Conservation (phyloP, 2,113 vertebrate genomes). For the Ctenodactylus gundi region DNA sequence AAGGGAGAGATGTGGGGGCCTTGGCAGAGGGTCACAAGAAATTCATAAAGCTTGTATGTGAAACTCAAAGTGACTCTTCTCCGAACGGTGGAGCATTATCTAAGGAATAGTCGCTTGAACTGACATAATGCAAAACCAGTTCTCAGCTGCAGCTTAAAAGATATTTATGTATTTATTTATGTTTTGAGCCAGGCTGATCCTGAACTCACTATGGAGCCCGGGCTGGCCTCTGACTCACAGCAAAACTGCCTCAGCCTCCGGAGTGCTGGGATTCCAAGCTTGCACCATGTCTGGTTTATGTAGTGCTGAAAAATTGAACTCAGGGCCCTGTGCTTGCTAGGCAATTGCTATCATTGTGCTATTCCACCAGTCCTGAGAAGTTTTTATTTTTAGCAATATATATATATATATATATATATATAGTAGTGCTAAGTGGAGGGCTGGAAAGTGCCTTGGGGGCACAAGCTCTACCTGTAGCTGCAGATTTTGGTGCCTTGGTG, state of each 20-base stretch:
- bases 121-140: background rate
- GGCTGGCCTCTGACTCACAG: too few relatives aligned
- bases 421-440: background rate
- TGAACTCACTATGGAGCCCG: too few relatives aligned
- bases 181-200: too few relatives aligned
- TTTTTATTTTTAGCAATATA: too few relatives aligned
- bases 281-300: too few relatives aligned
- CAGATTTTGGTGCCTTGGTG: background rate
- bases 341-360: too few relatives aligned
- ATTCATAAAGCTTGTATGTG: background rate
- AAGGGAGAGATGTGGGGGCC: background rate
- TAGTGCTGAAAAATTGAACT: too few relatives aligned
- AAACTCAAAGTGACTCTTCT: conserved; percentile 46
- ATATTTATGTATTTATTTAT: background rate
- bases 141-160: background rate
- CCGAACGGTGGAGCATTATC: background rate
- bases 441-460: background rate
- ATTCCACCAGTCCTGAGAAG: background rate
- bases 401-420: too few relatives aligned
- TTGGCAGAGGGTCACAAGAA: conserved; percentile 14
- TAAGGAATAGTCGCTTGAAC: background rate
- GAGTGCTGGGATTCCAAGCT: too few relatives aligned
- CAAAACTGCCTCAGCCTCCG: too few relatives aligned
- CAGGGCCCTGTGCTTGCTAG: too few relatives aligned
- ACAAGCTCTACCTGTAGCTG: background rate